Conservation (phyloP, 1,140 invertebrate species). For the Pentalonia nigronervosa region DNA sequence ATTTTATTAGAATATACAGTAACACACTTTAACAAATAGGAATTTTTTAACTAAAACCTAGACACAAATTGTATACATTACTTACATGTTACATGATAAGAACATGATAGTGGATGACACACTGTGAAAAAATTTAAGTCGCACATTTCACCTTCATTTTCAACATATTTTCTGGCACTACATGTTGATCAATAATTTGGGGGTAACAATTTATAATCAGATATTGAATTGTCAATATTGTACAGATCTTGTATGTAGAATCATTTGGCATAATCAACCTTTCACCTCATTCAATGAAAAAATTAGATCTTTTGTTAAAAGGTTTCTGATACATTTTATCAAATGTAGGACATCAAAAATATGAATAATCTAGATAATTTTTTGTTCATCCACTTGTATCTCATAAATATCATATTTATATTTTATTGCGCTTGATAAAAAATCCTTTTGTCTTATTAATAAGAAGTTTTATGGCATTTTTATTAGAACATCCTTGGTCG, state of each 20-base stretch:
- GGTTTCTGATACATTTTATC: background rate
- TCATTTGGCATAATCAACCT: background rate
- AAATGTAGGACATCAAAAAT: constrained; percentile 21
- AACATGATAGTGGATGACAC: too few species aligned
- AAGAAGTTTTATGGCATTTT: too few species aligned
- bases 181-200: background rate
- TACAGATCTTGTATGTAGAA: background rate
- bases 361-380: background rate
- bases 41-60: too few species aligned
- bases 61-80: too few species aligned
- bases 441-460: too few species aligned
- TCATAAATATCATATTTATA: background rate
- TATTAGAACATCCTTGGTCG: too few species aligned
- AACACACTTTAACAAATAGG: too few species aligned
- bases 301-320: background rate
- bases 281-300: background rate
- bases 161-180: background rate
- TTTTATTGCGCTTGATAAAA: background rate
- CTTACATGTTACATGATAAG: too few species aligned
- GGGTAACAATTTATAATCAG: constrained; percentile 23
- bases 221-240: background rate
- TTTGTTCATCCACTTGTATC: background rate
- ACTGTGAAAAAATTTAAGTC: too few species aligned
- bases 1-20: too few species aligned
- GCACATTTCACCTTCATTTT: background rate